Percentiles rank a stretch among this genome's conserved stretches.
These are phyloP conservation scores for Hecatera dysodea DNA, from an alignment of 2,888 invertebrate genomes.

Conservation along the genomic window DNA sequence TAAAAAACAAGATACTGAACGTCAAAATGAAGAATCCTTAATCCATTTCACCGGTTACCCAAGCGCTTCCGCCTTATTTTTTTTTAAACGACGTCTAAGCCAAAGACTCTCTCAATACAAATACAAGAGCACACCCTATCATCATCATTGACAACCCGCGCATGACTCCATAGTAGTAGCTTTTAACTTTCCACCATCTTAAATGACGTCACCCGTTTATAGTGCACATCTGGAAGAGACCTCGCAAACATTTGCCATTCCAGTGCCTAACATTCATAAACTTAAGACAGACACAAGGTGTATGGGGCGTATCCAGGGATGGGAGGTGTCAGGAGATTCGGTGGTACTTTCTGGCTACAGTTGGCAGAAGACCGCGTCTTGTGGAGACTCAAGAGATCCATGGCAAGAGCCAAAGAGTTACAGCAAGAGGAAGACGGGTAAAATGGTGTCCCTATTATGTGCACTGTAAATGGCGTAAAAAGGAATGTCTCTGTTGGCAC, in stretches of 20 bases:
- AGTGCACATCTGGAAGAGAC: constrained; percentile 62
- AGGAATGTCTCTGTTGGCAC: constrained; percentile 53
- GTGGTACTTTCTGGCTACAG: constrained; percentile 64
- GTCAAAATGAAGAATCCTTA: too few species aligned
- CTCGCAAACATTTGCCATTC: constrained; percentile 15
- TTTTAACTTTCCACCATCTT: constrained; percentile 55
- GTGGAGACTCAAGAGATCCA: constrained; percentile 65
- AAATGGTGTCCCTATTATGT: constrained; percentile 62
- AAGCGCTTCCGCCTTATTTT: neutral
- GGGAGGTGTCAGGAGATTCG: constrained; percentile 63
- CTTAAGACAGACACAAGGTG: constrained; percentile 65
- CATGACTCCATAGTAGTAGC: constrained; percentile 56
- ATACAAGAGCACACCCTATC: constrained; percentile 44
- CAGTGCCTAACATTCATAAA: constrained; percentile 55
- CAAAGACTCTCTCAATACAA: constrained; percentile 25
- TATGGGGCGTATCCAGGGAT: constrained; percentile 61
- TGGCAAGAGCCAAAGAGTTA: constrained; percentile 63
- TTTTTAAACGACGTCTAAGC: neutral
- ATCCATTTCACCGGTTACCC: neutral
- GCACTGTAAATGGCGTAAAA: constrained; percentile 68
- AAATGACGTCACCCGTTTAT: constrained; percentile 60
- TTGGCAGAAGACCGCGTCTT: constrained; percentile 64
- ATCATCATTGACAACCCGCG: constrained; percentile 54
- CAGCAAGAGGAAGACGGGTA: constrained; percentile 67
- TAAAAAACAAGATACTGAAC: too few species aligned